A percentile compares a stretch with the other conserved stretches of the same genome.
These are phyloP conservation scores for Plecotus auritus DNA, from an alignment of 2,113 vertebrate species.

Conservation along the genomic window DNA sequence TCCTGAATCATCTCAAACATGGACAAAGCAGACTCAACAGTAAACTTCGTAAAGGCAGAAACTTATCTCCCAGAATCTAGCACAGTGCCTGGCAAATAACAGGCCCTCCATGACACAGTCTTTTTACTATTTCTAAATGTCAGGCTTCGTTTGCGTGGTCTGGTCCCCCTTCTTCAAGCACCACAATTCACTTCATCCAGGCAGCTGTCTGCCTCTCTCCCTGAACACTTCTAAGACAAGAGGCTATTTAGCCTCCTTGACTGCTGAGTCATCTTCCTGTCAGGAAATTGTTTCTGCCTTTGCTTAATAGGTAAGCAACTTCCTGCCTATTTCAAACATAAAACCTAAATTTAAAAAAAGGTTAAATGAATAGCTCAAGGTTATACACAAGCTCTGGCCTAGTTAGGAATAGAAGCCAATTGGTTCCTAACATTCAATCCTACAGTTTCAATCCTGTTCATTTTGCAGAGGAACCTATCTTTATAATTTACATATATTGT, in stretches of 20 bases:
- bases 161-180: neutral
- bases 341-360: conserved; percentile 57
- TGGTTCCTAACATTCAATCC: conserved; percentile 25
- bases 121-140: conserved; percentile 12
- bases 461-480: conserved; percentile 14
- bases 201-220: conserved; percentile 1
- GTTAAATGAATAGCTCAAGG: conserved; percentile 44
- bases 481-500: conserved; percentile 43
- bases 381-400: conserved; percentile 39
- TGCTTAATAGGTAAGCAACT: conserved; percentile 63
- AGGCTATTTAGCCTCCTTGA: neutral
- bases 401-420: conserved; percentile 49
- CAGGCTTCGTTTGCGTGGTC: neutral
- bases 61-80: neutral
- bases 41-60: neutral
- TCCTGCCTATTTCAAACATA: conserved; percentile 53
- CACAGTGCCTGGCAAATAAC: neutral
- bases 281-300: conserved; percentile 66
- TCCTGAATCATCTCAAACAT: neutral
- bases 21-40: neutral
- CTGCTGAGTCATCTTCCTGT: conserved; percentile 61
- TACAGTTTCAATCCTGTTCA: neutral
- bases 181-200: neutral
- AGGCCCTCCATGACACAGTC: neutral
- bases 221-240: conserved; percentile 26